Percentiles rank a stretch among this genome's conserved stretches.
These are phyloP conservation scores for Neuroscelio doddi DNA, from an alignment of 2,888 invertebrate genomes.

Conservation along the genomic window DNA sequence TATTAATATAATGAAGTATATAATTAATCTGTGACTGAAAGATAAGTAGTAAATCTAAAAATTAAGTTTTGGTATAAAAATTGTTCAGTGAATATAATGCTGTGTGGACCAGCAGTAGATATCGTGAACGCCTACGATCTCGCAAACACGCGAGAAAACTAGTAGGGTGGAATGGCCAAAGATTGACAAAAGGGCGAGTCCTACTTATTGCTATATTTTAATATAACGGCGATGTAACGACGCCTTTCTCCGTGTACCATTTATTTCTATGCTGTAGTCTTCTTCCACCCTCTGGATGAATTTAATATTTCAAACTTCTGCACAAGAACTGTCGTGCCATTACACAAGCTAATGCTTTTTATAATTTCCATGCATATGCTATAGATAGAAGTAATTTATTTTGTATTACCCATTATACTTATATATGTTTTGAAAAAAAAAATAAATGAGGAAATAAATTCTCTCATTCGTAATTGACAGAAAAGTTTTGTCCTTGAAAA, in stretches of 20 bases:
- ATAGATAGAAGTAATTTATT: constrained; percentile 22
- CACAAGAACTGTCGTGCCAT: constrained; percentile 26
- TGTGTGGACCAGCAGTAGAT: too few species aligned
- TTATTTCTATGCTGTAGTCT: constrained; percentile 55
- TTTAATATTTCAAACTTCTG: constrained; percentile 50
- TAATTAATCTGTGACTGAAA: too few species aligned
- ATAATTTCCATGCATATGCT: constrained; percentile 4
- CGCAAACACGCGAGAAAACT: constrained; percentile 32
- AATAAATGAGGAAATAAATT: neutral
- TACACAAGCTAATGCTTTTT: neutral
- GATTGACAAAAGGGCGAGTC: constrained; percentile 53
- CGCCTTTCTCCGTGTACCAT: constrained; percentile 55
- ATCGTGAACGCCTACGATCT: too few species aligned
- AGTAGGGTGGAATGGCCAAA: constrained; percentile 35
- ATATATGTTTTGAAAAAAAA: constrained; percentile 12
- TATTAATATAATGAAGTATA: too few species aligned
- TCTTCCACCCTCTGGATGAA: constrained; percentile 36
- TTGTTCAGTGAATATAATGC: too few species aligned
- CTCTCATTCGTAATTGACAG: constrained; percentile 18
- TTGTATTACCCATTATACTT: constrained; percentile 18
- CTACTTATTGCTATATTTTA: constrained; percentile 66
- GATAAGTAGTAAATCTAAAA: too few species aligned
- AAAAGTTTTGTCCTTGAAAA: constrained; percentile 43
- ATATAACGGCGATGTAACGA: constrained; percentile 65
- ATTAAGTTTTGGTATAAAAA: too few species aligned